Evolutionary conservation across 2,113 vertebrate species (phyloP), one percentile per base, ranked within the genome.

Genomic region (Dipodomys stephensi): DNA sequence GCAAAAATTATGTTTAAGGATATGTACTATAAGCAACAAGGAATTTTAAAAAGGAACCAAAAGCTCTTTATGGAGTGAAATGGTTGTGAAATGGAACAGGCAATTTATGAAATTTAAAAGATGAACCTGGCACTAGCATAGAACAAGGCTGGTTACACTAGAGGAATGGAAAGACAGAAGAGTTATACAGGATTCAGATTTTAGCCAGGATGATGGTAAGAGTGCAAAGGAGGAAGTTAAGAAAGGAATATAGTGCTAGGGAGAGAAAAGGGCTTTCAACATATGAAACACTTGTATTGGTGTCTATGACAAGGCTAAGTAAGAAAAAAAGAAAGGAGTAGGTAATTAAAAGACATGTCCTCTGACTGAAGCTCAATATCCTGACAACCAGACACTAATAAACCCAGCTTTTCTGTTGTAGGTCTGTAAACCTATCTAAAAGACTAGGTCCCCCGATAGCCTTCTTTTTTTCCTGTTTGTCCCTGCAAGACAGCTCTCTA

Each of bases 1-100:
- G 68, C 72, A 95, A 68, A 78, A 91, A 39, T 76, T 67, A 60
- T 20, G 20, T 67, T 80, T 80, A 89, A 76, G 67, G 49, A 62
- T 69, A 46, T 20, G 35, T 30, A 46, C 69, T 57, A 68, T 27
- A 79, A 68, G 65, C 72, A 76, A 71, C n/a, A 89, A 12, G 39
- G 6, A 74, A 88, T n/a, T 68, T 74, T 35, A 64, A 60, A 39
- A 3, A 5, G 4, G 78, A 95, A 83, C 11, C 11, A 73, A n/a
- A 7, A 25, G 35, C 67, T 60, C 19, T 65, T 72, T 72, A 28
- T 1, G 7, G 23, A 76, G 49, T 81, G 64, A 72, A 15, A 20
- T 12, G 3, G 71, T 23, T 46, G 0, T 83, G 64, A 71, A 65
- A 80, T 22, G 64, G 57, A 30, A 20, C 25, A 53, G 19, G 6